Base-by-base conservation (phyloP, 2,113 vertebrate species). In the Microcebus murinus region DNA sequence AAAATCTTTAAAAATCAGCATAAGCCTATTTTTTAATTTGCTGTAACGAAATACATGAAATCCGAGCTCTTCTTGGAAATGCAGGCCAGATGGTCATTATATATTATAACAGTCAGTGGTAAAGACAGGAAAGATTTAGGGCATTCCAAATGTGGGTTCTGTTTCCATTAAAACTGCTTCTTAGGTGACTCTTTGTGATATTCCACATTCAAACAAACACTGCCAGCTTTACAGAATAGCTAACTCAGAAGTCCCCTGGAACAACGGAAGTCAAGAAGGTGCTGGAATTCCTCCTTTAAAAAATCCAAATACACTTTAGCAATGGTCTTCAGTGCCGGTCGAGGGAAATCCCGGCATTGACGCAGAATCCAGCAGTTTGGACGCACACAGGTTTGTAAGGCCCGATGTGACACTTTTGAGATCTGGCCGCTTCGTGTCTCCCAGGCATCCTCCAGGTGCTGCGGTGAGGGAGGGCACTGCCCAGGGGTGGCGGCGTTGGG, bases 161-260 rank as follows among this genome's bases (percentile, higher is more conserved):
- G 34, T 96, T 96, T 96, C 92, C 52, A 87, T 91, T 79, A 74
- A 95, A 91, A 45, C 63, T 36, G 50, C 79, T 50, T 61, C 65
- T 86, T 80, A 74, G 74, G 79, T 93, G 92, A 76, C 68, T 59
- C 95, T 96, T 97, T 91, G 74, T 83, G 96, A 96, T 94, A 29
- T 36, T 74, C 73, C 52, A 21, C 18, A 20, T 89, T 84, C 82
- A 93, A 65, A 73, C 65, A 87, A 48, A 86, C 18, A 25, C 63
- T 86, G 23, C 65, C 81, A 63, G 89, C 82, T 82, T 83, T 91
- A 57, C 42, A 23, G 21, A 93, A 71, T 34, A 57, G 59, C 67
- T 59, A 45, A 12, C n/a, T 23, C 52, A 23, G 86, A 61, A 27
- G 36, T 48, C 59, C 50, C 73, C n/a, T 70, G 4, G 29, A 87